Conservation (phyloP, 2,113 vertebrate species). For the Cyrtonyx montezumae region DNA sequence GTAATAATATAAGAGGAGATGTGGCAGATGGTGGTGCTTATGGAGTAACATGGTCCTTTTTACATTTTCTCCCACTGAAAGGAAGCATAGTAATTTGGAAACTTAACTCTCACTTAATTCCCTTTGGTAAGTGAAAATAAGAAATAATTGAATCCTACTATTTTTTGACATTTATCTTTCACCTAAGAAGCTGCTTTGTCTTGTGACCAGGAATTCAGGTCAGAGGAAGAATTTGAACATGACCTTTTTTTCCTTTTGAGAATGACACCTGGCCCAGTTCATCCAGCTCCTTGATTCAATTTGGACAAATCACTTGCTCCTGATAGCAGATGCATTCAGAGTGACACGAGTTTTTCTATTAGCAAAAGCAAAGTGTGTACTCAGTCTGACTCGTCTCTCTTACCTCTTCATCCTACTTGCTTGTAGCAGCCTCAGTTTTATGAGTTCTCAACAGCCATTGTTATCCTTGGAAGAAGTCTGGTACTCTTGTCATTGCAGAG, state of each 20-base stretch:
- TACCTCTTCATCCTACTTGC: neutral
- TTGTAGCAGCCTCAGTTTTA: neutral
- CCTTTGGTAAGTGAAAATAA: conserved; percentile 33
- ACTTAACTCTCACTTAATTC: conserved; percentile 58
- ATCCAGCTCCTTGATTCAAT: neutral
- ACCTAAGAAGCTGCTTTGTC: conserved; percentile 2
- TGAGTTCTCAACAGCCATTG: neutral
- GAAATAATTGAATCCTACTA: conserved; percentile 47
- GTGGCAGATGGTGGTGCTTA: conserved; percentile 10
- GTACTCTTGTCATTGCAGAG: neutral
- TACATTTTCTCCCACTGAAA: conserved; percentile 24
- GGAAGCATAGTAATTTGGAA: neutral
- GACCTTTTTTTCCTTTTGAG: neutral
- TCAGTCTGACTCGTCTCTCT: neutral
- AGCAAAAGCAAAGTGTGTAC: neutral
- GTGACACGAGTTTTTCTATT: neutral
- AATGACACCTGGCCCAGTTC: neutral
- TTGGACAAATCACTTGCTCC: neutral
- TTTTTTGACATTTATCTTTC: conserved; percentile 38
- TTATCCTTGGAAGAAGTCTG: neutral
- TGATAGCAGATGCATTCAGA: neutral
- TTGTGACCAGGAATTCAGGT: neutral
- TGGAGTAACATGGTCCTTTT: neutral
- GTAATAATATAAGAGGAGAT: conserved; percentile 7
- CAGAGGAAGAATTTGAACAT: neutral